These are phyloP conservation scores for Lutra lutra DNA, from an alignment of 2,797 vertebrate species.

Conservation along the genomic window DNA sequence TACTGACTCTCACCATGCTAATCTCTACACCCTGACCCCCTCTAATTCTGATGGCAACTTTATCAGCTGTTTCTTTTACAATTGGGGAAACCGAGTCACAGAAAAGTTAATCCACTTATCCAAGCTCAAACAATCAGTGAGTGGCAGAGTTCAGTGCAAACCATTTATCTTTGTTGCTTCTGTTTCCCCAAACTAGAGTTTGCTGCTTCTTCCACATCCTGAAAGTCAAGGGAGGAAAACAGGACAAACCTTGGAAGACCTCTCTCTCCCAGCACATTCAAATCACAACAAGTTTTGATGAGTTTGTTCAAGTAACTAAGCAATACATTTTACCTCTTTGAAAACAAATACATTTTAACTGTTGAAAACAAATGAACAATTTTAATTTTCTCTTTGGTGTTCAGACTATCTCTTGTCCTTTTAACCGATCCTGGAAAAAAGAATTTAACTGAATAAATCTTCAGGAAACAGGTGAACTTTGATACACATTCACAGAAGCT, in stretches of 20 bases:
- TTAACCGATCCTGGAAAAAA: neutral
- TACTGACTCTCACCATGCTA: neutral
- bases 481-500: neutral
- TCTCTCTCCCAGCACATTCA: neutral
- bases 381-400: neutral
- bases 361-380: neutral
- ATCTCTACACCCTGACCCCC: rapidly evolving
- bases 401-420: neutral
- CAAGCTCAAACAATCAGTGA: neutral
- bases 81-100: neutral
- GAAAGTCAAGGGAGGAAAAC: neutral
- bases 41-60: neutral
- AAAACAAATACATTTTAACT: neutral
- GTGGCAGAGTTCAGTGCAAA: neutral
- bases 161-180: neutral
- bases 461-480: neutral
- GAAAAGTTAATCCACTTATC: neutral
- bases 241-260: neutral
- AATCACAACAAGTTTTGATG: neutral
- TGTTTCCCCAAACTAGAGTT: neutral
- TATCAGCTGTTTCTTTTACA: neutral
- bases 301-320: neutral
- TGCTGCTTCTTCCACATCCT: neutral
- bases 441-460: neutral
- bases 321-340: neutral